Base-by-base conservation (phyloP, 2,888 invertebrate genomes). In the Drosophila incognita region DNA sequence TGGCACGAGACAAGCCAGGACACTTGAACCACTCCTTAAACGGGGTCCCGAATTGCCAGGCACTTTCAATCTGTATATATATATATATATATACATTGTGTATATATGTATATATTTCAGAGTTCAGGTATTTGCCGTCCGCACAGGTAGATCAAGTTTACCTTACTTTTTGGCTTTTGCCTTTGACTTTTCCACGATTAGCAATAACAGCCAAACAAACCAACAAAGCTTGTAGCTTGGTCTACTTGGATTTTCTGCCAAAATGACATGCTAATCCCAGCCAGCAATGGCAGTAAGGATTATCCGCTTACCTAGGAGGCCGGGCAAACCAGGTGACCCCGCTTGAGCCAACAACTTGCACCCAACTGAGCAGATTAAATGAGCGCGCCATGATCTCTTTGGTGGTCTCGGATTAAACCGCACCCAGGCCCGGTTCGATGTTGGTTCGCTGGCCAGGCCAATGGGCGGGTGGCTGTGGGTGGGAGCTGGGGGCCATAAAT, bases 391-490 rank as follows among this genome's bases (percentile, higher is more conserved):
- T 63, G 74, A 71, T 78, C 53, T 71, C 68, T 71, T 71, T 76
- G 77, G 85, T 89, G 89, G 89, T 86, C 79, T 79, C 80, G 76
- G 90, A 86, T 86, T 87, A 83, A 92, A 91, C 92, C 91, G 81
- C 92, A 86, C 81, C 71, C 71, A 67, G 48, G 42, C 51, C 24
- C 35, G 54, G 70, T 57, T 64, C 69, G 75, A 2, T 36, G 13
- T 15, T 33, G 18, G 53, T 21, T 15, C 8, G 48, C 2, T 48
- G 13, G 4, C 24, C 24, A 10, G 15, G 35, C 35, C 24, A 10
- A 33, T 38, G 53, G 33, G 33, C 53, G 69, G 69, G 69, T 78
- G 77, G 69, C 63, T 36, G 49, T 76, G 51, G 59, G 63, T 64
- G 54, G 46, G 21, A 67, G 69, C 69, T 71, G 71, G 74, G 57